Conservation (phyloP, 2,113 vertebrate genomes). For the Columbina picui region DNA sequence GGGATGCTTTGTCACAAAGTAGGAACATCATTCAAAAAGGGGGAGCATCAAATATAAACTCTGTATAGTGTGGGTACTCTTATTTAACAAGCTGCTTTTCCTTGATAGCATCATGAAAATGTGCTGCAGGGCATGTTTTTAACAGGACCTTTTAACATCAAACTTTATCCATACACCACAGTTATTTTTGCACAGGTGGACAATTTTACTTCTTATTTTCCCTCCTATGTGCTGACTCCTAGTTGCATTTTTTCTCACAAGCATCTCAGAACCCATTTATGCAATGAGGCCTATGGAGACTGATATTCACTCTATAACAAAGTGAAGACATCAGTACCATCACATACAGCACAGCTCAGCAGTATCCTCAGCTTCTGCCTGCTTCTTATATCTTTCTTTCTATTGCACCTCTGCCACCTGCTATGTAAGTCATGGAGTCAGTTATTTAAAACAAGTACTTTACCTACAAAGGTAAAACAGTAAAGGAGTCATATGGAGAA, state of each 20-base stretch:
- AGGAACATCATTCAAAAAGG: rapidly evolving
- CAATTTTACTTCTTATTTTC: background rate
- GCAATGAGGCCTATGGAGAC: background rate
- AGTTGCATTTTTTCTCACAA: background rate
- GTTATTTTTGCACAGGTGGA: background rate
- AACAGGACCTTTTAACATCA: background rate
- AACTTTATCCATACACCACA: background rate
- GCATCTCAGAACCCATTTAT: background rate
- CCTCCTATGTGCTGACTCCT: background rate
- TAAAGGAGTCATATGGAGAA: background rate
- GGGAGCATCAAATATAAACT: background rate
- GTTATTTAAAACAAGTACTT: background rate
- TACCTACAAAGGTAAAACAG: background rate
- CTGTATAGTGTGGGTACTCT: background rate
- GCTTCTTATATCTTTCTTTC: background rate
- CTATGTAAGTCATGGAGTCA: background rate
- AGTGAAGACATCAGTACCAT: background rate
- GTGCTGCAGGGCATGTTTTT: background rate
- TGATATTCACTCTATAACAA: background rate
- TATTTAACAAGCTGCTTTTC: background rate
- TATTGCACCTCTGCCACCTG: background rate
- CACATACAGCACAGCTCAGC: background rate
- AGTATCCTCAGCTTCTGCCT: background rate
- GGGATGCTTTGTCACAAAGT: background rate
- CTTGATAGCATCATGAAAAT: background rate